Percentiles rank a stretch among this genome's conserved stretches.
phyloP scores from a whole-genome alignment of 1,140 invertebrate genomes.

The Phenacoccus solenopsis region DNA sequence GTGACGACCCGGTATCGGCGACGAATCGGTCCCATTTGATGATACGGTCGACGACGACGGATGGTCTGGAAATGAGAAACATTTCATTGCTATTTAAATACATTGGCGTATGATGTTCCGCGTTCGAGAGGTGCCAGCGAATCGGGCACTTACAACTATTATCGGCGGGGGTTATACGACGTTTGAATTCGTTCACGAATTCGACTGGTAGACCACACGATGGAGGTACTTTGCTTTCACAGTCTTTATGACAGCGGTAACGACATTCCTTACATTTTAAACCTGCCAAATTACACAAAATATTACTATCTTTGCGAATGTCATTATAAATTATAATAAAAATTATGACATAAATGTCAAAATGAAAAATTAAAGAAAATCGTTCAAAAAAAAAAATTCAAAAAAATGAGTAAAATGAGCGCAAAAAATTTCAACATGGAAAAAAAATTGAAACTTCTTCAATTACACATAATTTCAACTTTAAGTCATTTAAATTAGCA shows the following conservation, averaged over 20 bases:
- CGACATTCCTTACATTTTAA: slow-evolving; percentile 92
- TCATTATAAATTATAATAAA: not conserved
- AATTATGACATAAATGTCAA: not conserved
- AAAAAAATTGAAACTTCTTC: too few relatives aligned
- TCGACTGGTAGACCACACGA: slow-evolving; percentile 79
- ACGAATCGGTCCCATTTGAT: not conserved
- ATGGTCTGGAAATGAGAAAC: slow-evolving; percentile 1
- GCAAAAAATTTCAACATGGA: too few relatives aligned
- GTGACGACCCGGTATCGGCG: not conserved
- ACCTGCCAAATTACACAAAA: slow-evolving; percentile 29
- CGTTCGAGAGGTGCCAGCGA: not conserved
- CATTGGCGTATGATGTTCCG: not conserved
- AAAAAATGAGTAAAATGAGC: slow-evolving; percentile 10
- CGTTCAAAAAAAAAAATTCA: not conserved
- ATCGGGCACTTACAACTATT: slow-evolving; percentile 6
- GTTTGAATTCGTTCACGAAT: slow-evolving; percentile 54
- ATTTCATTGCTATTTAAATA: not conserved
- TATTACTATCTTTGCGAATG: not conserved
- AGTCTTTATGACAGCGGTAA: slow-evolving; percentile 85
- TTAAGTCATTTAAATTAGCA: not conserved
- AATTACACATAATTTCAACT: too few relatives aligned
- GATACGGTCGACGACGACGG: not conserved
- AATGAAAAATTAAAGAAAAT: not conserved
- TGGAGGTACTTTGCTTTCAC: slow-evolving; percentile 77
- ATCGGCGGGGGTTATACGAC: slow-evolving; percentile 12